phyloP scores from a whole-genome alignment of 2,113 vertebrate species.

The Numida meleagris region DNA sequence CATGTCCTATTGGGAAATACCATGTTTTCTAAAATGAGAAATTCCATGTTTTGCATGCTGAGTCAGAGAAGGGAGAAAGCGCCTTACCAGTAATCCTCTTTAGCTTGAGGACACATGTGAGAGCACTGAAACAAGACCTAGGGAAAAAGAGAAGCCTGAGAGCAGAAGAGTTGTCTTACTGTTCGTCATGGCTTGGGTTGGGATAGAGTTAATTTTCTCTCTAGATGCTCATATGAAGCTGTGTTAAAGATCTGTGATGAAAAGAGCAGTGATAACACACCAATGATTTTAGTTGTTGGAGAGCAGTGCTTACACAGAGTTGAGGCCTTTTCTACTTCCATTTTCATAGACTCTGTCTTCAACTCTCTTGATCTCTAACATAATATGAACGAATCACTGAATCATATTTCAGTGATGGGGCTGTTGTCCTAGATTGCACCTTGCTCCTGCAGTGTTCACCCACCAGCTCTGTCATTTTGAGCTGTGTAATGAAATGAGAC shows the following conservation, averaged over 20 bases:
- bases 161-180: neutral
- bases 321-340: neutral
- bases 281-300: neutral
- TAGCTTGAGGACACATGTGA: neutral
- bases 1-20: neutral
- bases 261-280: neutral
- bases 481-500: neutral
- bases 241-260: neutral
- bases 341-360: neutral
- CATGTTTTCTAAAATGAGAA: neutral
- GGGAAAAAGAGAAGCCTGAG: neutral
- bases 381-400: neutral
- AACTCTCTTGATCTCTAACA: neutral
- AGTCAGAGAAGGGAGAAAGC: neutral
- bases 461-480: neutral
- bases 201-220: neutral
- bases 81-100: neutral
- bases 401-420: constrained; percentile 1
- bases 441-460: constrained; percentile 15
- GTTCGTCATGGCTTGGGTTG: neutral
- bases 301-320: neutral
- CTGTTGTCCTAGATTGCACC: constrained; percentile 46
- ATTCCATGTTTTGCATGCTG: neutral
- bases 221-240: neutral
- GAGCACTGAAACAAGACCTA: neutral